Percentiles rank a stretch among this genome's conserved stretches.
Evolutionary conservation across 2,888 invertebrate species (phyloP).

Genomic region (Nephrotoma flavescens): DNA sequence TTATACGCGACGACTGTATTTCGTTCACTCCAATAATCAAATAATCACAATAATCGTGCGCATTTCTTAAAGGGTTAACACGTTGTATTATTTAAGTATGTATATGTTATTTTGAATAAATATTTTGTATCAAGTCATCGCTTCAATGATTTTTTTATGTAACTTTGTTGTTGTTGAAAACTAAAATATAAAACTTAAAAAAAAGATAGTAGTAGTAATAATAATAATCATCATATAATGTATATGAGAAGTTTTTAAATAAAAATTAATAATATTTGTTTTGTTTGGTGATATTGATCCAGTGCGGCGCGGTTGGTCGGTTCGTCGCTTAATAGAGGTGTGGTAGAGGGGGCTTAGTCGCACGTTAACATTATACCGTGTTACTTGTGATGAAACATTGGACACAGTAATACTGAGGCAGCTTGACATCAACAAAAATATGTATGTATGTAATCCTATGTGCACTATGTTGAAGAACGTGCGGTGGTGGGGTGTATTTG

Average conservation of each 20-base stretch:
- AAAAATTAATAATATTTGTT: background rate
- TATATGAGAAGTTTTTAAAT: background rate
- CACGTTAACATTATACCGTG: background rate
- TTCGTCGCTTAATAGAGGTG: background rate
- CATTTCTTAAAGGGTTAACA: background rate
- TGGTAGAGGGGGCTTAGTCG: background rate
- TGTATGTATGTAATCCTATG: background rate
- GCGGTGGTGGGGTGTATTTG: background rate
- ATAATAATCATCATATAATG: background rate
- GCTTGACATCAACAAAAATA: background rate
- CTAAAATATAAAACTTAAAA: background rate
- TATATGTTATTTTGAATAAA: background rate
- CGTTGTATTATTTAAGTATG: background rate
- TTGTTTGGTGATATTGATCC: background rate
- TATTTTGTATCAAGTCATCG: background rate
- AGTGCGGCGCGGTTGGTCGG: background rate
- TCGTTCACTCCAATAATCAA: background rate
- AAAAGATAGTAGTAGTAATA: background rate
- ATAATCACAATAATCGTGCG: background rate
- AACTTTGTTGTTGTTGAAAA: background rate
- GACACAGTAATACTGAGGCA: background rate
- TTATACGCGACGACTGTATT: background rate
- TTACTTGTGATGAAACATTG: background rate
- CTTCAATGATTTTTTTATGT: background rate
- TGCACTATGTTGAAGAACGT: background rate